A percentile compares a stretch with the other conserved stretches of the same genome.
Evolutionary conservation across 1,140 invertebrate genomes (phyloP).

Genomic region (Harlomillsia oculata): DNA sequence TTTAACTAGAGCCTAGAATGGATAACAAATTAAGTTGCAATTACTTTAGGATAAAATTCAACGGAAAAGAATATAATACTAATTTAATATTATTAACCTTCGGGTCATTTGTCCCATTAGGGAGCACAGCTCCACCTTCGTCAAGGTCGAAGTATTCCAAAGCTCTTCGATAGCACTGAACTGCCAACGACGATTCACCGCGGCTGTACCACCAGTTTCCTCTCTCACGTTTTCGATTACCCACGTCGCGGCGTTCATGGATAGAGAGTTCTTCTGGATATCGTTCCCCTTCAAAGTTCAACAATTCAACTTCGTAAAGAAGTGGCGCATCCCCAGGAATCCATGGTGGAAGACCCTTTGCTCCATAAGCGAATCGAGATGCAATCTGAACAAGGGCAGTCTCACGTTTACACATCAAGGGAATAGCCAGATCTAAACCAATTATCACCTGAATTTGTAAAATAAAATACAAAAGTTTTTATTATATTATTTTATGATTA

Average conservation of each 20-base stretch:
- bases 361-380: slow-evolving; percentile 65
- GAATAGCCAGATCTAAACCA: slow-evolving; percentile 71
- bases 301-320: slow-evolving; percentile 56
- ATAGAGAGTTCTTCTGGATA: slow-evolving; percentile 53
- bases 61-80: neutral
- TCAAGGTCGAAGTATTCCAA: slow-evolving; percentile 66
- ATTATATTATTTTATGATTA: no score
- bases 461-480: no score
- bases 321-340: slow-evolving; percentile 56
- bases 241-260: slow-evolving; percentile 51
- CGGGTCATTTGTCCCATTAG: slow-evolving; percentile 1
- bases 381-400: slow-evolving; percentile 56
- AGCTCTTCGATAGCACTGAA: slow-evolving; percentile 73
- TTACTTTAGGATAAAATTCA: neutral
- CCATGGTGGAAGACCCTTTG: slow-evolving; percentile 52
- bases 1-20: no score
- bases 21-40: no score
- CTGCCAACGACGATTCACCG: slow-evolving; percentile 62
- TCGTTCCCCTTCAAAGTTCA: slow-evolving; percentile 52
- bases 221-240: slow-evolving; percentile 68
- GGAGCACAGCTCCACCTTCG: slow-evolving; percentile 46
- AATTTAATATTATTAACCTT: slow-evolving; percentile 7
- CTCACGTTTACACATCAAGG: slow-evolving; percentile 74
- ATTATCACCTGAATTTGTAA: slow-evolving; percentile 55
- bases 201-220: slow-evolving; percentile 76